Conservation (phyloP, 2,113 vertebrate species). For the Pandion haliaetus region DNA sequence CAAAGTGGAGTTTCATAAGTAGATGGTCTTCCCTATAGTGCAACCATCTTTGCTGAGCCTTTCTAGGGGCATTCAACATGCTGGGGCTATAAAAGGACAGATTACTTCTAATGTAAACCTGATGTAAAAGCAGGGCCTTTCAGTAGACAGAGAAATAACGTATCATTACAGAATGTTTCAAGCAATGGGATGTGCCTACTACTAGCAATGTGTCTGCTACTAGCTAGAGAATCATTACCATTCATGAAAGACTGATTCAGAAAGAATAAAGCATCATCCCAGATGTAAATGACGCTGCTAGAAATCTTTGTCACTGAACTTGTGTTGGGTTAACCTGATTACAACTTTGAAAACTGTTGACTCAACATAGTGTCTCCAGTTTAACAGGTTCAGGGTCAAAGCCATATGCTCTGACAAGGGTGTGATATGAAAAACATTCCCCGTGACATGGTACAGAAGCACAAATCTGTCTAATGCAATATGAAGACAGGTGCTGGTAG, state of each 20-base stretch:
- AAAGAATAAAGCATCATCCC: neutral
- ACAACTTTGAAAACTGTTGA: neutral
- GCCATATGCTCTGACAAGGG: conserved; percentile 15
- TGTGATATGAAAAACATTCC: neutral
- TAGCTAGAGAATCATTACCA: neutral
- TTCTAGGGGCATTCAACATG: neutral
- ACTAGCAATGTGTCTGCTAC: neutral
- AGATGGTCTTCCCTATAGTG: neutral
- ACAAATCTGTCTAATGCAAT: neutral
- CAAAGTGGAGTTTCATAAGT: neutral
- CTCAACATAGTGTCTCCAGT: neutral
- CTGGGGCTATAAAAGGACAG: neutral
- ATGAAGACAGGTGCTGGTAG: neutral
- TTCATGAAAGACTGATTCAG: neutral
- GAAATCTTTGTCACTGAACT: neutral
- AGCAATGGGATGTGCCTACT: neutral
- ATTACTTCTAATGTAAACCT: neutral
- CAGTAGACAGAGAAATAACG: neutral
- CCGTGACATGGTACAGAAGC: neutral
- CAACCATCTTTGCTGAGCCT: neutral
- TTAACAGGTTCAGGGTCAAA: conserved; percentile 23
- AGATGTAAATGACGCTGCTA: neutral
- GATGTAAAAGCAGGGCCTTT: neutral
- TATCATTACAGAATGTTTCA: neutral
- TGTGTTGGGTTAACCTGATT: neutral